A percentile compares a stretch with the other conserved stretches of the same genome.
phyloP scores from a whole-genome alignment of 2,113 vertebrate genomes.

The Pithys albifrons region DNA sequence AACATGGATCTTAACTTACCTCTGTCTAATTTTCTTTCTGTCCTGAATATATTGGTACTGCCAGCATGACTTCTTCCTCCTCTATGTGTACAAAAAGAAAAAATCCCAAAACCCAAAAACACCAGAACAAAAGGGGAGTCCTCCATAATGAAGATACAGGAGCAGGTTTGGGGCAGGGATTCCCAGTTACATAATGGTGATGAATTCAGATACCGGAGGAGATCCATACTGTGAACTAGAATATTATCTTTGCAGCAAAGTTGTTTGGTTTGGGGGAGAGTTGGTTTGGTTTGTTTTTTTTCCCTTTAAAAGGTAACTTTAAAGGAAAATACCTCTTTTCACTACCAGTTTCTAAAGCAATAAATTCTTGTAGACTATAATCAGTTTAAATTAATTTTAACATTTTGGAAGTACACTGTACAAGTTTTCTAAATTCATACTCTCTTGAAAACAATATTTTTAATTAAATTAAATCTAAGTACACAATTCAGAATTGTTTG shows the following conservation, averaged over 20 bases:
- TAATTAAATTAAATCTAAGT: not conserved
- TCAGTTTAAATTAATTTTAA: not conserved
- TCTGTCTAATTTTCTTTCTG: not conserved
- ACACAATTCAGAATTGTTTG: not conserved
- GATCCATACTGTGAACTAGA: not conserved
- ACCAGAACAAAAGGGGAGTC: accelerated
- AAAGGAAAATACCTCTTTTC: not conserved
- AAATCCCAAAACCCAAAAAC: not conserved
- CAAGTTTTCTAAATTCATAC: not conserved
- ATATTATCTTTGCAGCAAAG: not conserved
- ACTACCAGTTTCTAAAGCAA: not conserved
- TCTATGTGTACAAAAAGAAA: not conserved
- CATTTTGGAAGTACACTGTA: not conserved
- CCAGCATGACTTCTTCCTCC: not conserved
- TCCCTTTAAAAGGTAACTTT: not conserved
- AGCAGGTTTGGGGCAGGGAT: not conserved
- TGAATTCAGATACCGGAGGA: not conserved
- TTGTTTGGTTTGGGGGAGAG: not conserved
- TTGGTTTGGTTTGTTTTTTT: not conserved
- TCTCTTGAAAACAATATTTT: not conserved
- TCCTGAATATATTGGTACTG: not conserved
- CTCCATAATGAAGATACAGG: accelerated
- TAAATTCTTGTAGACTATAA: not conserved
- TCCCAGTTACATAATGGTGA: not conserved
- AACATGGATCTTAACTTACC: accelerated